Evolutionary conservation across 2,113 vertebrate genomes (phyloP).

Genomic region (Felis chaus): DNA sequence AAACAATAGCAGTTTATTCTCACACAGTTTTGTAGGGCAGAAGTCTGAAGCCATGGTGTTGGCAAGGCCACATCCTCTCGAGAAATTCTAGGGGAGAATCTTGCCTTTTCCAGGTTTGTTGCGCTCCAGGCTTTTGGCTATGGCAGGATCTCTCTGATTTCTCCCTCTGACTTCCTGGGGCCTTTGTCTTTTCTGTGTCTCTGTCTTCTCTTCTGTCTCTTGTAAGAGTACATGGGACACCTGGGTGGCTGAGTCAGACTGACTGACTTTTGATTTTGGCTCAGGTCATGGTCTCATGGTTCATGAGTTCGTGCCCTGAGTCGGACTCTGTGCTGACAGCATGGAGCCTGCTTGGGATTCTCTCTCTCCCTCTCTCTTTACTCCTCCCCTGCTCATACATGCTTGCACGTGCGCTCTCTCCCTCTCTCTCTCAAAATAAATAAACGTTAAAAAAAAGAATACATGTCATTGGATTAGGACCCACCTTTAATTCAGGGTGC

Average conservation of each 20-base stretch:
- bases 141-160: not conserved
- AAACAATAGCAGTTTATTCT: not conserved
- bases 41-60: not conserved
- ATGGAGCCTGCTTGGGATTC: too few relatives aligned
- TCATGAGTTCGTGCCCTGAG: too few relatives aligned
- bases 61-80: not conserved
- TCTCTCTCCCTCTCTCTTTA: too few relatives aligned
- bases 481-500: not conserved
- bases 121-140: not conserved
- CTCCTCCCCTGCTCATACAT: too few relatives aligned
- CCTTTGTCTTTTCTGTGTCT: not conserved
- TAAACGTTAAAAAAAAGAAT: not conserved
- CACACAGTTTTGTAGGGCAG: not conserved
- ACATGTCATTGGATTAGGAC: not conserved
- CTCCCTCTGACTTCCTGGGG: not conserved
- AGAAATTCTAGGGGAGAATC: not conserved
- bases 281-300: too few relatives aligned
- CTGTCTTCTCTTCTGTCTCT: not conserved
- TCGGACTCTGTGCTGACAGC: too few relatives aligned
- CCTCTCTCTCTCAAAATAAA: too few relatives aligned
- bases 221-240: not conserved
- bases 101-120: not conserved
- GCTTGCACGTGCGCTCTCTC: too few relatives aligned
- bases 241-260: too few relatives aligned
- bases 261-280: too few relatives aligned